A percentile compares a stretch with the other conserved stretches of the same genome.
Conservation (phyloP, 2,113 vertebrate genomes). For the Felis chaus region DNA sequence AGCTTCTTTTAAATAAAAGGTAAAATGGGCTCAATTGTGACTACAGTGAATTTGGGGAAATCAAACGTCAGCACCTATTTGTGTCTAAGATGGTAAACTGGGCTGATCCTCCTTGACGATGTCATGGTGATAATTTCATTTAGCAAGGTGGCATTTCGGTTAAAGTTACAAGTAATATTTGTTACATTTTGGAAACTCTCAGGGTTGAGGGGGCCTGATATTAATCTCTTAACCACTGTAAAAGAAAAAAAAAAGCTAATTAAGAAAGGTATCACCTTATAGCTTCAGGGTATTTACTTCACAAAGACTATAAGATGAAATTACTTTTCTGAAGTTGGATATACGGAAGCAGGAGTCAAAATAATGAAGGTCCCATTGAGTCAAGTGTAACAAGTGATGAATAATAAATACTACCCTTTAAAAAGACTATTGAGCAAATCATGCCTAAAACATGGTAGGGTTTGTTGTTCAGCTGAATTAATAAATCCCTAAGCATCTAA, state of each 20-base stretch:
- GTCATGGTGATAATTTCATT: background rate
- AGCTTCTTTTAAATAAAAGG: background rate
- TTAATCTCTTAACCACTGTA: background rate
- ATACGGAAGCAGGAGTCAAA: background rate
- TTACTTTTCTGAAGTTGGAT: background rate
- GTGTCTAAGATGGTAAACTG: background rate
- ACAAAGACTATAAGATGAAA: background rate
- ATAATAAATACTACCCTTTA: conserved; percentile 29
- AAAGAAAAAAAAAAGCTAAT: background rate
- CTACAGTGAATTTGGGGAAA: background rate
- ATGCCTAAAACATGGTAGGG: background rate
- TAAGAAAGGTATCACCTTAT: background rate
- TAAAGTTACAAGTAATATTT: background rate
- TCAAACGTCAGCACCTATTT: background rate
- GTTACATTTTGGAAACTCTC: conserved; percentile 3
- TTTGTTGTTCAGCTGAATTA: background rate
- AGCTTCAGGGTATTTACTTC: conserved; percentile 32
- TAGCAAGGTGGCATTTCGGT: background rate
- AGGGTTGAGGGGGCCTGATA: background rate
- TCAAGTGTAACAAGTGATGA: conserved; percentile 28
- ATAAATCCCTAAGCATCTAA: background rate
- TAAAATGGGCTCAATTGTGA: background rate
- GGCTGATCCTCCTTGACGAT: background rate
- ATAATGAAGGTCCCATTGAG: background rate
- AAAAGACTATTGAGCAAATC: background rate